Base-by-base conservation (phyloP, 2,113 vertebrate genomes). In the Ptilonorhynchus violaceus region DNA sequence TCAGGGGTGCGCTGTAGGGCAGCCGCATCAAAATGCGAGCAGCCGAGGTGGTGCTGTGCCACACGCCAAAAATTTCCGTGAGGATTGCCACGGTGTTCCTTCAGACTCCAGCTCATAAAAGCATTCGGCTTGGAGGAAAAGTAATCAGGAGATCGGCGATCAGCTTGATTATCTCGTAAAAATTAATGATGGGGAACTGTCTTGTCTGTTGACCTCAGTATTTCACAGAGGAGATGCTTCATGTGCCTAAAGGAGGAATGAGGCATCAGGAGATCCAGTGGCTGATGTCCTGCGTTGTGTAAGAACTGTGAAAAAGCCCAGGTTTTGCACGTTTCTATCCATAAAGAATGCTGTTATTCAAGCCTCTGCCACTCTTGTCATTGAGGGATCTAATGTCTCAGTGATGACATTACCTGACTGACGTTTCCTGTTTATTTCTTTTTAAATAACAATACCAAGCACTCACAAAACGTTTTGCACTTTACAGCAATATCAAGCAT, bases 351-450 rank as follows among this genome's bases (percentile, higher is more conserved):
- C 53, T 81, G 56, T 81, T 78, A 46, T 2, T 86, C 20, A 2
- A 92, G 89, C 47, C 68, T 39, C 47, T 41, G 63, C 46, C 18
- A 21, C 15, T 60, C 64, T 59, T 69, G 75, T 67, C 28, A 56
- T 23, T 92, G 79, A 74, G 52, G 25, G 73, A 95, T 82, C 33
- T 53, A 13, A 75, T 90, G 68, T 67, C 64, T 89, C 64, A 64
- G 68, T n/a, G 88, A 81, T 97, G 91, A 96, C 87, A 64, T 62
- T 64, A 69, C 15, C 69, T 42, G 52, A n/a, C 60, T 87, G 76
- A 70, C 39, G 23, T 75, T 97, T 97, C 96, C 96, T 97, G 95
- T 96, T 96, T 96, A 50, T 96, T 94, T 90, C 83, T 74, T 91
- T 92, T 95, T 94, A 77, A 95, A 94, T 93, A 84, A 72, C 85